Conservation (phyloP, 2,113 vertebrate species). For the Barnardius zonarius region DNA sequence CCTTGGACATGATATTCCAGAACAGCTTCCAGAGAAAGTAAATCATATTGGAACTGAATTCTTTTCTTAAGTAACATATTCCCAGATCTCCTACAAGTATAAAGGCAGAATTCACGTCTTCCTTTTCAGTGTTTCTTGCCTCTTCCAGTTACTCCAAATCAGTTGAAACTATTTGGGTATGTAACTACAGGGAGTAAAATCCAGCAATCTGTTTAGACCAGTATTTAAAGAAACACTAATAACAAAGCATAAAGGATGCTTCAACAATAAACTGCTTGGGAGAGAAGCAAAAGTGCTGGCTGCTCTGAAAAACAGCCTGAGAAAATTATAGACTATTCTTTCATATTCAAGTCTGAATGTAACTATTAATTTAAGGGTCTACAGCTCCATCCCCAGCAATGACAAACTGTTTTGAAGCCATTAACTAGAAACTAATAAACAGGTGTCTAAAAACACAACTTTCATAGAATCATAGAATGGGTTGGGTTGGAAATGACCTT, state of each 20-base stretch:
- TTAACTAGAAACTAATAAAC: background rate
- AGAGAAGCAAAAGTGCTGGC: background rate
- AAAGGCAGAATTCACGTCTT: background rate
- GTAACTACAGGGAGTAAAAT: background rate
- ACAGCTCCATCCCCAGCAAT: background rate
- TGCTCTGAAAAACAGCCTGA: background rate
- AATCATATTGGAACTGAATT: background rate
- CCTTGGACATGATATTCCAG: background rate
- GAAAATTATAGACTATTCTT: background rate
- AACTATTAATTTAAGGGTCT: slow-evolving; percentile 5
- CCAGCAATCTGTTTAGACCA: background rate
- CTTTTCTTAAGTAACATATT: background rate
- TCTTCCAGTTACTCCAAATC: background rate
- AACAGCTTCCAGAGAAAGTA: background rate
- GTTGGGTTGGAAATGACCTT: background rate
- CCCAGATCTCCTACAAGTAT: background rate
- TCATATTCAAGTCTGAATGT: background rate
- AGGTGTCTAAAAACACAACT: background rate
- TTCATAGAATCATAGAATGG: background rate
- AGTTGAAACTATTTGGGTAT: background rate
- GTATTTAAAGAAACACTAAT: background rate
- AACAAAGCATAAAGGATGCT: background rate
- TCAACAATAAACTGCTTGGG: slow-evolving; percentile 1
- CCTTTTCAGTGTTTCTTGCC: background rate
- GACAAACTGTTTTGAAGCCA: background rate